Evolutionary conservation across 2,113 vertebrate genomes (phyloP).

Genomic region (Thermophis baileyi): DNA sequence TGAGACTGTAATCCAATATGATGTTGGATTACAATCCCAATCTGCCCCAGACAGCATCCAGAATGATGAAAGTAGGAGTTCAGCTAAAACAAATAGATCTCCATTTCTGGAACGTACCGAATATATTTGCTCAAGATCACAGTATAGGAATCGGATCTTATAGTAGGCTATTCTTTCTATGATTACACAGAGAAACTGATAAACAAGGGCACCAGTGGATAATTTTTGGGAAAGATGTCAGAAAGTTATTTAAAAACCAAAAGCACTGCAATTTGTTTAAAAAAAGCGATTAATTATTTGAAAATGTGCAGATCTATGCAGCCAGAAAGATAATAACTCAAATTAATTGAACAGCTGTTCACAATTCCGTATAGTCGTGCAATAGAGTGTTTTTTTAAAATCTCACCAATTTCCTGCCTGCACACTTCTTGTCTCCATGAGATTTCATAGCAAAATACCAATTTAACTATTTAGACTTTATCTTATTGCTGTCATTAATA

Average conservation of each 20-base stretch:
- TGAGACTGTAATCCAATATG: neutral
- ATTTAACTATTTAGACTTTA: neutral
- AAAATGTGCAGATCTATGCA: neutral
- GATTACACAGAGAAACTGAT: neutral
- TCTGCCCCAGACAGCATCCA: neutral
- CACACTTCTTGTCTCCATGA: neutral
- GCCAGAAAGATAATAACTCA: neutral
- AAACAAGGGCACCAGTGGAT: neutral
- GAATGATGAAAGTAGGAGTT: neutral
- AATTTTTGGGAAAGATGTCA: neutral
- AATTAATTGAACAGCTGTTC: neutral
- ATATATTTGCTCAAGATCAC: neutral
- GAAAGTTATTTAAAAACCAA: neutral
- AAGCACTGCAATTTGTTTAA: neutral
- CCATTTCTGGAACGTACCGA: neutral
- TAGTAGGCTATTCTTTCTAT: neutral
- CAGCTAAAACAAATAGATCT: neutral
- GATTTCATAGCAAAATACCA: neutral
- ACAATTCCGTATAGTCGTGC: neutral
- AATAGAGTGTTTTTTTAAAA: neutral
- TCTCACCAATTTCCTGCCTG: neutral
- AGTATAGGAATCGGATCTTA: neutral
- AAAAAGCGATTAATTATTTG: neutral
- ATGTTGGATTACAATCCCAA: neutral
- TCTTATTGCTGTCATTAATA: neutral